Base-by-base conservation (phyloP, 2,888 invertebrate genomes). In the Macrosiphum euphorbiae region DNA sequence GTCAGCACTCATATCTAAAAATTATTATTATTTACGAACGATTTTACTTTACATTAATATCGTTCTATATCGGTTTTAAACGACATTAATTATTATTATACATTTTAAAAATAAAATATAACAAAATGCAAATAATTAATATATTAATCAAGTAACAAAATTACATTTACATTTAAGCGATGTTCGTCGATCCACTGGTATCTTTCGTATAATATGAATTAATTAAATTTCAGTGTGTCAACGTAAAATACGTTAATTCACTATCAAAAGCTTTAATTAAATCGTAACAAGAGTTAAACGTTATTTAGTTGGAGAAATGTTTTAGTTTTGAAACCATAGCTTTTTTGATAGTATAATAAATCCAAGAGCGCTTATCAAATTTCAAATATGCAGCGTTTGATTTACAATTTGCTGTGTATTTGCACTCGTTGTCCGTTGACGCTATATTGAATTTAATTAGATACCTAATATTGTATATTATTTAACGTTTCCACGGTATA, bases 261-360 rank as follows among this genome's bases (percentile, higher is more conserved):
- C 4, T 35, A 35, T 52, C 44, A n/a, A 52, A n/a, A 88, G 52
- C 35, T 88, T 52, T 52, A 88, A 88, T 88, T 88, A 88, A 88
- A 52, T 78, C 88, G 52, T 52, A 52, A 88, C 52, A 24, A 35
- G 88, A 52, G 52, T 88, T 88, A 24, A 52, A 88, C 52, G 24
- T 35, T 26, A 24, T 88, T 52, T 52, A 24, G 50, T 88, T 26
- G 3, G 20, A n/a, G 20, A 11, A 50, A 88, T 35, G 11, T 52
- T 88, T 35, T 88, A 35, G 88, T 52, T 35, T 41, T 78, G 20
- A 78, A 78, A 35, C 78, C 8, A 35, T 78, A 78, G 78, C 20
- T 20, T 35, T 78, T 78, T 67, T 67, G 2, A 47, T 47, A 47
- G 7, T 20, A 35, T 16, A 20, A 78, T 78, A 78, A 35, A 78